Percentiles rank a stretch among this genome's conserved stretches.
Conservation (phyloP, 2,888 invertebrate species). For the Adelognathus sp. region DNA sequence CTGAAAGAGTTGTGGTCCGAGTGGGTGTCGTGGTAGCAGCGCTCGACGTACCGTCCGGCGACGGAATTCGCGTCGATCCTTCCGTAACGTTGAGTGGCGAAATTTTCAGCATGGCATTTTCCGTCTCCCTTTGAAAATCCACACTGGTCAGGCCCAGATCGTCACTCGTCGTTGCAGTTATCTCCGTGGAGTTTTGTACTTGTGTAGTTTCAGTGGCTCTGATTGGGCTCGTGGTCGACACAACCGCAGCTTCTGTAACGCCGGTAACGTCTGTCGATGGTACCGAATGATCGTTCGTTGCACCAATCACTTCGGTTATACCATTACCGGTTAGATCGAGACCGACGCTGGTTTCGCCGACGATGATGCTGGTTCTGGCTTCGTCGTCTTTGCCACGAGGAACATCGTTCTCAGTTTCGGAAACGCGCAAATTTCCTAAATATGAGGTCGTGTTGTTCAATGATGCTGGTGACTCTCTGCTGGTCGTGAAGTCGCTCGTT, state of each 20-base stretch:
- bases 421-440: neutral
- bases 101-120: conserved; percentile 59
- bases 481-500: conserved; percentile 6
- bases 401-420: conserved; percentile 53
- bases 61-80: conserved; percentile 52
- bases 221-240: neutral
- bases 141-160: conserved; percentile 11
- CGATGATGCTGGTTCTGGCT: conserved; percentile 35
- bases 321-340: conserved; percentile 68
- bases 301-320: conserved; percentile 64
- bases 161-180: conserved; percentile 9
- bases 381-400: conserved; percentile 47
- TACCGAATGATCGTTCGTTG: conserved; percentile 18
- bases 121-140: conserved; percentile 62
- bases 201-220: conserved; percentile 30
- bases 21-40: neutral
- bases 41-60: neutral
- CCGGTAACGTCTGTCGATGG: neutral
- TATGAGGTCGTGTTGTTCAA: conserved; percentile 10
- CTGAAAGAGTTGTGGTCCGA: neutral
- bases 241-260: neutral
- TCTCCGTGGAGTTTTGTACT: conserved; percentile 41
- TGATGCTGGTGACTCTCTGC: conserved; percentile 2
- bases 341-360: conserved; percentile 41
- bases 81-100: conserved; percentile 65